Base-by-base conservation (phyloP, 2,113 vertebrate species). In the Lasiurus borealis region DNA sequence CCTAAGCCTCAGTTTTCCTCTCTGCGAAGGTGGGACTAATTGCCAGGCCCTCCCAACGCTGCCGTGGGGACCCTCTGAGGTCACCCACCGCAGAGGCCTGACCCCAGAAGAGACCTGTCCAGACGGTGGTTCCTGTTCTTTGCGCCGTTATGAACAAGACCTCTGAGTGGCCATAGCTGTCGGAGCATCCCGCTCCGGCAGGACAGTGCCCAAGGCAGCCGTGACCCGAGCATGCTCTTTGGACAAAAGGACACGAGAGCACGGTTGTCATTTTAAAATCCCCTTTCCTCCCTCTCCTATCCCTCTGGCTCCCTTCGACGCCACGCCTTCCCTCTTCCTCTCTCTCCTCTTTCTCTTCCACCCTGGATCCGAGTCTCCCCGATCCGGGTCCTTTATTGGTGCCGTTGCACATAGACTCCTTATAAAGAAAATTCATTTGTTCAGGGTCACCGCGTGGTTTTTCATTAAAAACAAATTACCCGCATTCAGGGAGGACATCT, bases 401-500 rank as follows among this genome's bases (percentile, higher is more conserved):
- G 97, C 98, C 98, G 96, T 97, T 98, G 98, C 98, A 98, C 99
- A 99, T 98, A 98, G 98, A 98, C 98, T 99, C 98, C 98, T 98
- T 99, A 99, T 98, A 99, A 99, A 99, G 99, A 99, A 99, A 98
- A 99, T 99, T 99, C 99, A 99, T 99, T 99, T 99, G 99, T 99
- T 99, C 99, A 99, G 99, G 99, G 99, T 99, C 99, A 99, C 99
- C 99, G 99, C 98, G 98, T 99, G 99, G 99, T 99, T 99, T 99
- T 99, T 99, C 99, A 99, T 99, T 99, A 99, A 99, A 99, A 99
- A 99, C 99, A 99, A 99, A 99, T 99, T 99, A 99, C 99, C 98
- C 98, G 99, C 99, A 99, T 99, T 99, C 99, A 99, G 99, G 99
- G 99, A 99, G 99, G 99, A 99, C 99, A 99, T 99, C 99, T 99